Base-by-base conservation (phyloP, 2,888 invertebrate genomes). In the Athetis lepigone region DNA sequence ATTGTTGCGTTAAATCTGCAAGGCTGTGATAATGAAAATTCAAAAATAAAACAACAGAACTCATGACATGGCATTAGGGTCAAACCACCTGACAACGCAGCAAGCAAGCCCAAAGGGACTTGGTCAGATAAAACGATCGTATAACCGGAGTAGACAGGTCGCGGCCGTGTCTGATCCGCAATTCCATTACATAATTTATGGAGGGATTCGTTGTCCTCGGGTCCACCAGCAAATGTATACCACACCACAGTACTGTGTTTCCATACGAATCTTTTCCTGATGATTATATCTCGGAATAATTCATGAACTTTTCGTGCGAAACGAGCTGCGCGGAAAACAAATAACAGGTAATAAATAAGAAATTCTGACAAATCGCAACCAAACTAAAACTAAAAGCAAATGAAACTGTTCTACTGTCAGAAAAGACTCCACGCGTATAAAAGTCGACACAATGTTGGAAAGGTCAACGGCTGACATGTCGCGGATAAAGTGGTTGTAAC, bases 171-270 rank as follows among this genome's bases (percentile, higher is more conserved):
- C 86, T 82, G 85, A 87, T 85, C 82, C 74, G 50, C 78, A 83
- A 74, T 74, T 75, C 75, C 72, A 79, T 88, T 88, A 85, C 83
- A 88, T 88, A 88, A 90, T 89, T 88, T 85, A 90, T 87, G 67
- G 73, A 80, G 82, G 84, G 81, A 77, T 73, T 77, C 67, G 64
- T 47, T 59, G 59, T 59, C 36, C 36, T 67, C 59, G 70, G 62
- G 54, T 61, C 64, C 60, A 51, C 33, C 50, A 47, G 63, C 29
- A 64, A 70, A 75, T 76, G 77, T 77, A 75, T 77, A 70, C 46
- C 37, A 57, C 46, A 51, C 39, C 49, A 51, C 19, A 40, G 19
- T 39, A 59, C 54, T 62, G 33, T 39, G 50, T 65, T 76, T 76
- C 67, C 67, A 60, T 66, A 70, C 60, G 60, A 83, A 80, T 80